Evolutionary conservation across 2,113 vertebrate species (phyloP).

Genomic region (Morone saxatilis): DNA sequence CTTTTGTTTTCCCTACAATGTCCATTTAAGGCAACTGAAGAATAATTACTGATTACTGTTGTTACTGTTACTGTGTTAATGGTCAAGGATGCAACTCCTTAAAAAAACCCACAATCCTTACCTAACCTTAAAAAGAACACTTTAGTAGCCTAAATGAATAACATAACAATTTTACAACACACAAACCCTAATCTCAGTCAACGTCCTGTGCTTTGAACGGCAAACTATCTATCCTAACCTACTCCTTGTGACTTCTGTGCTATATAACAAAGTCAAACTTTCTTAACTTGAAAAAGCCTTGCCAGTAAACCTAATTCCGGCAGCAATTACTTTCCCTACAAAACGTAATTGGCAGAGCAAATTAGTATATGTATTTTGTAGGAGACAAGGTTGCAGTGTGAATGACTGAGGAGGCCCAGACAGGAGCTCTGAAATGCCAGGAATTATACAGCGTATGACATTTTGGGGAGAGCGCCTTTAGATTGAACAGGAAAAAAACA

Average conservation of each 20-base stretch:
- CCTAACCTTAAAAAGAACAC: not conserved
- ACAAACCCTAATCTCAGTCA: not conserved
- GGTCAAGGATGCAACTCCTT: no score
- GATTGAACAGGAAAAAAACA: no score
- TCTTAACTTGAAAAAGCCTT: constrained; percentile 3
- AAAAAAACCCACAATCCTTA: not conserved
- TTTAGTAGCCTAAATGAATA: not conserved
- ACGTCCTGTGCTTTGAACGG: not conserved
- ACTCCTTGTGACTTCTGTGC: not conserved
- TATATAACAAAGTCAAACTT: constrained; percentile 16
- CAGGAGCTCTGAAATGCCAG: not conserved
- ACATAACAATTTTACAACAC: not conserved
- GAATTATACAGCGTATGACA: not conserved
- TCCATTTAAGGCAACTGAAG: no score
- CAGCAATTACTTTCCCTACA: constrained; percentile 15
- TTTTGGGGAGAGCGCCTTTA: no score
- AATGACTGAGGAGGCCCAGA: not conserved
- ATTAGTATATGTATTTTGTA: constrained; percentile 19
- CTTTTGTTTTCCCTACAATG: no score
- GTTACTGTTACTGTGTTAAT: no score
- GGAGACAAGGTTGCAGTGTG: not conserved
- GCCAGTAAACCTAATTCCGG: not conserved
- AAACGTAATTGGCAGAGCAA: constrained; percentile 29
- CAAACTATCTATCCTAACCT: not conserved
- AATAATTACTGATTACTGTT: no score